Base-by-base conservation (phyloP, 2,797 vertebrate species). In the Crax fasciolata region DNA sequence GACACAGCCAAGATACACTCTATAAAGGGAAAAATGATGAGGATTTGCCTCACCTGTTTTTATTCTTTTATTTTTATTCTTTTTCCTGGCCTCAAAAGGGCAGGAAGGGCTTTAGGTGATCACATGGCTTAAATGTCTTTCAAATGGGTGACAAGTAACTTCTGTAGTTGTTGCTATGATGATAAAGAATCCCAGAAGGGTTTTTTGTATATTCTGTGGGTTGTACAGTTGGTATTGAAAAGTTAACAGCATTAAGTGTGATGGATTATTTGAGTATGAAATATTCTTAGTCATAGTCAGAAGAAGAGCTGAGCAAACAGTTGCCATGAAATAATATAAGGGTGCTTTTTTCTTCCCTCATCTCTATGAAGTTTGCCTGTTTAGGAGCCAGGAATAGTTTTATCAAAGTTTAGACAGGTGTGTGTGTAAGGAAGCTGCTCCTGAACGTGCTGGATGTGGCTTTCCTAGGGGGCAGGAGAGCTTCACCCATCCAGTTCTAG, bases 191-290 rank as follows among this genome's bases (percentile, higher is more conserved):
- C 89, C 67, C 75, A 85, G 81, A 92, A 95, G 70, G 57, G 35
- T 13, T 16, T 91, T 94, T 94, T 72, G 67, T 92, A 82, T 68
- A 55, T 43, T 84, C 87, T 88, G 62, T 95, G 80, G 83, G 75
- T 79, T 91, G 63, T 74, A 75, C 57, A 91, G 83, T 90, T 88
- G 85, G 75, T 86, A 92, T 94, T 90, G 78, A 96, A 96, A 96
- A 96, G 83, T 95, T 96, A 97, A 95, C 94, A 93, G 83, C 85
- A 95, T 93, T 96, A 97, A 89, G 83, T 55, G 73, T 94, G 87
- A 95, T 94, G 92, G 89, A 96, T 96, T 95, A 95, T 94, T 85
- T 96, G 73, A 86, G 78, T 95, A 95, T 89, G 93, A 96, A 97
- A 95, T 94, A 93, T 89, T 96, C 91, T 96, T 94, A 96, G 94